Evolutionary conservation across 2,888 invertebrate genomes (phyloP), one percentile per base, ranked within the genome.

Genomic region (Schizaphis graminum): DNA sequence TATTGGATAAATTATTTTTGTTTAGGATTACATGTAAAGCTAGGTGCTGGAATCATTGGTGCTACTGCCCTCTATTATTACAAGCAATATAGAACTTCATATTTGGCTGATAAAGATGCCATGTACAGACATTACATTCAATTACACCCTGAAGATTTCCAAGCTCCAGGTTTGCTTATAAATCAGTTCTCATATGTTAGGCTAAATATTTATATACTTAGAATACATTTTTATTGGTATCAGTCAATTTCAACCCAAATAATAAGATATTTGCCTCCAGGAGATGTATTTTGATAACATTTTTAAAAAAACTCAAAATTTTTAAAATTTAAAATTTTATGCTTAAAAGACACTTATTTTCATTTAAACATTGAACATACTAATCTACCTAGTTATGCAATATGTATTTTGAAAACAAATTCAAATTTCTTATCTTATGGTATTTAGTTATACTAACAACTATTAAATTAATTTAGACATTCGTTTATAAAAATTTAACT

Each of bases 71-170:
- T 89, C 1, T 94, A 89, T 61, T 93, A 93, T 85, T 57, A n/a
- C 4, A 89, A 92, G 24, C 56, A 92, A 56, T 89, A 94, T 41
- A 93, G 84, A 89, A 89, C 26, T 84, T n/a, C 26, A 28, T 94
- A 94, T 84, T 41, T 88, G 3, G 92, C 94, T 35, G 91, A 94
- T 77, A 92, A 94, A 56, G 94, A 94, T 84, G 92, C 94, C 4
- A 94, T 94, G 90, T 93, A 89, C 24, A 92, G 94, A 89, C 94
- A 94, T 89, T 94, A 94, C 24, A 44, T 94, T 57, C 67, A 88
- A 56, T 67, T 94, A 61, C 94, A 94, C 28, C 93, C 94, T n/a
- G 94, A 94, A 67, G n/a, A 85, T 49, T 94, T 94, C 13, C 88
- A n/a, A 84, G 61, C 93, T 2, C 94, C 94, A 28, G 94, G 94